These are phyloP conservation scores for Lithobates sylvaticus DNA, from an alignment of 2,797 vertebrate species.

Conservation along the genomic window DNA sequence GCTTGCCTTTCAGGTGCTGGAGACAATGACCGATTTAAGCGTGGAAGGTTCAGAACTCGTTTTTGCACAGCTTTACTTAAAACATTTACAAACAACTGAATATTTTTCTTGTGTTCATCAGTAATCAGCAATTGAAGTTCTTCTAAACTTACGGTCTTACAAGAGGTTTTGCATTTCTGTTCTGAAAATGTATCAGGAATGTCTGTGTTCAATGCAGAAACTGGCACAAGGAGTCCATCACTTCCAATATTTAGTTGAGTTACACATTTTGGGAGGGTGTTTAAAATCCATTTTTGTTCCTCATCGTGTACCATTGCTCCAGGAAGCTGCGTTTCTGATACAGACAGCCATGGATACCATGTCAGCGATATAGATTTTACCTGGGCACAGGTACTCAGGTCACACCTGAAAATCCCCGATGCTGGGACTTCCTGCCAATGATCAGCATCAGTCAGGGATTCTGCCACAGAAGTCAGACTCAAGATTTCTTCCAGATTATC, in stretches of 20 bases:
- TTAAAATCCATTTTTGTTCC: slow-evolving; percentile 63
- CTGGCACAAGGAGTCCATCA: slow-evolving; percentile 76
- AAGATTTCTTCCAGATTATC: slow-evolving; percentile 64
- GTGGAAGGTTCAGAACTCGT: slow-evolving; percentile 80
- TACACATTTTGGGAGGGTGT: slow-evolving; percentile 73
- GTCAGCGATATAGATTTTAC: slow-evolving; percentile 74
- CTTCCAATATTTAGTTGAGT: slow-evolving; percentile 70
- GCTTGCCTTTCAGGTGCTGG: slow-evolving; percentile 64
- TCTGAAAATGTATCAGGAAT: slow-evolving; percentile 62
- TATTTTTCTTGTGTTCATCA: slow-evolving; percentile 68
- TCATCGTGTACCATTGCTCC: slow-evolving; percentile 58
- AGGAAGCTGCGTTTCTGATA: slow-evolving; percentile 32
- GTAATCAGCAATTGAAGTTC: slow-evolving; percentile 77
- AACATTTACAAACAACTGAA: slow-evolving; percentile 77
- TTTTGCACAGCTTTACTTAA: slow-evolving; percentile 82
- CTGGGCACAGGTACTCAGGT: slow-evolving; percentile 75
- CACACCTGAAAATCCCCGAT: slow-evolving; percentile 85
- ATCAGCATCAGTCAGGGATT: slow-evolving; percentile 39
- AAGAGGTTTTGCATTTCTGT: slow-evolving; percentile 19
- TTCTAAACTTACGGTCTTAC: slow-evolving; percentile 61
- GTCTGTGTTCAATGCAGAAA: slow-evolving; percentile 82
- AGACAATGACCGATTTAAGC: slow-evolving; percentile 33
- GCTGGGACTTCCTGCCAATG: slow-evolving; percentile 90
- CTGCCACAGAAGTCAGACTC: slow-evolving; percentile 81
- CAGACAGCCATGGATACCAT: slow-evolving; percentile 82